phyloP scores from a whole-genome alignment of 1,140 invertebrate genomes.

The Musca vetustissima region DNA sequence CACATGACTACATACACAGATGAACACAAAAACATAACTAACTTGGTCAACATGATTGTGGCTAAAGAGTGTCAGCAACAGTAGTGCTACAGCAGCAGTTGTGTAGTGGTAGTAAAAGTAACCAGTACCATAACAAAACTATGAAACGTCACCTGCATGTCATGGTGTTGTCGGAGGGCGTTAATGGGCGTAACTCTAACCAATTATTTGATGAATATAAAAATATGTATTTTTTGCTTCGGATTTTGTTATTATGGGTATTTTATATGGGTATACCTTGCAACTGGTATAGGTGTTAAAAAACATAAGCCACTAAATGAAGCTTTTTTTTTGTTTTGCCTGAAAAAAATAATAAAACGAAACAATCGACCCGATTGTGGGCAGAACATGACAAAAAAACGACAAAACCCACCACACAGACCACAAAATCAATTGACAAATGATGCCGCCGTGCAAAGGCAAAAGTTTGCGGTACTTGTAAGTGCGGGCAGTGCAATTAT shows the following conservation, averaged over 20 bases:
- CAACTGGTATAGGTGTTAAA: too few species aligned
- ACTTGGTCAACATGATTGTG: conserved; percentile 19
- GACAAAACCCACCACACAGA: conserved; percentile 4
- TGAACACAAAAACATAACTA: too few species aligned
- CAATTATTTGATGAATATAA: conserved; percentile 6
- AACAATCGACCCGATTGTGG: conserved; percentile 46
- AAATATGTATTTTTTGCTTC: too few species aligned
- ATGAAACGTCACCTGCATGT: too few species aligned
- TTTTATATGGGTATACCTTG: too few species aligned
- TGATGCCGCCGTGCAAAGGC: conserved; percentile 29
- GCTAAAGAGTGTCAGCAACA: conserved; percentile 1
- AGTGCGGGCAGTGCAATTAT: conserved; percentile 12
- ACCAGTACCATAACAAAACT: too few species aligned
- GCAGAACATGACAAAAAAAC: conserved; percentile 36
- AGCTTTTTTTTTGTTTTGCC: too few species aligned
- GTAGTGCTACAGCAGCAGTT: background rate
- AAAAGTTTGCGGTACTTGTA: background rate
- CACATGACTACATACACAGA: background rate
- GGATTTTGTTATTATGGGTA: too few species aligned
- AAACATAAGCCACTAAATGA: too few species aligned
- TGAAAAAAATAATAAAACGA: conserved; percentile 27
- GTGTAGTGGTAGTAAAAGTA: too few species aligned
- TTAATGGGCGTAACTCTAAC: conserved; percentile 21
- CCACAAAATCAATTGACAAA: conserved; percentile 51
- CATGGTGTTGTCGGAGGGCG: background rate